These are phyloP conservation scores for Diglossa cyanea DNA, from an alignment of 2,797 vertebrate species.

Conservation along the genomic window DNA sequence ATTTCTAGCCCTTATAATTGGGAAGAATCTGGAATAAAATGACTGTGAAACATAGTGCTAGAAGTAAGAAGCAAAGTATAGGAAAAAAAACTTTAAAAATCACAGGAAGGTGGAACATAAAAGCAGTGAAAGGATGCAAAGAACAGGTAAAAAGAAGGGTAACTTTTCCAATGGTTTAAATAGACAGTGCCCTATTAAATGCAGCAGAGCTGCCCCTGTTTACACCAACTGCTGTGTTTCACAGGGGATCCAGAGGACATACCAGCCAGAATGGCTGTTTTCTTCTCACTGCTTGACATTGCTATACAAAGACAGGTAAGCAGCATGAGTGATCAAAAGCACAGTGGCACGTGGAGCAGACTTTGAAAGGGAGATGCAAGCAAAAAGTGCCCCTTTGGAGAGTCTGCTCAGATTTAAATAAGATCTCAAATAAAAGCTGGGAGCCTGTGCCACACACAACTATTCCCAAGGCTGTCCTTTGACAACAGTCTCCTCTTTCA, in stretches of 20 bases:
- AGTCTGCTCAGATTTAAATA: background rate
- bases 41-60: background rate
- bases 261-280: background rate
- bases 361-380: conserved; percentile 43
- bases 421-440: conserved; percentile 15
- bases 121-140: background rate
- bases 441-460: background rate
- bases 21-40: background rate
- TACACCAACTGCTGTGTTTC: background rate
- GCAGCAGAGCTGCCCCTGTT: background rate
- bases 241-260: background rate
- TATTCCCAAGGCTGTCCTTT: conserved; percentile 43
- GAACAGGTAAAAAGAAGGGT: background rate
- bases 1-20: background rate
- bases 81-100: background rate
- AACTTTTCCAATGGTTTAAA: background rate
- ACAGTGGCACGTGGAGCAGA: background rate
- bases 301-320: background rate
- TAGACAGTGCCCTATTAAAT: background rate
- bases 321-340: conserved; percentile 16
- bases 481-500: background rate
- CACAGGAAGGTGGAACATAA: background rate
- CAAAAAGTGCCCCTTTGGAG: conserved; percentile 4
- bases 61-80: background rate
- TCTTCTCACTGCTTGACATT: background rate